phyloP scores from a whole-genome alignment of 2,113 vertebrate genomes.

The Melanotaenia duboulayi region DNA sequence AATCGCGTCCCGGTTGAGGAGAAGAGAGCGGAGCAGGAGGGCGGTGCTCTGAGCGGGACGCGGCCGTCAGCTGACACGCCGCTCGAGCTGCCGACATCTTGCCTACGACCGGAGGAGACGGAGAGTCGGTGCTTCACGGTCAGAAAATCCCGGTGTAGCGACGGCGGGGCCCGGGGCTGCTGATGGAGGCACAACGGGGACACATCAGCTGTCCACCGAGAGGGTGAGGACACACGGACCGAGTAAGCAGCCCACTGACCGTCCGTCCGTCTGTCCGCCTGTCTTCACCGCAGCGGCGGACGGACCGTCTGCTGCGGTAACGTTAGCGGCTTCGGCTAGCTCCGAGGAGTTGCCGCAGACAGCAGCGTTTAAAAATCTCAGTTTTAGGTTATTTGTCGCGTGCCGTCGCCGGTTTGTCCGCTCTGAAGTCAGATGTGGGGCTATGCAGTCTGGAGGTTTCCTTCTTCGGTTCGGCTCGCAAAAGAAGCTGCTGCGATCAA shows the following conservation, averaged over 20 bases:
- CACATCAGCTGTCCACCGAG: neutral
- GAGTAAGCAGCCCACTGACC: neutral
- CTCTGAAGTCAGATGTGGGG: too few relatives aligned
- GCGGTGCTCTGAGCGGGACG: conserved; percentile 25
- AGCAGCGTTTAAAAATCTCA: neutral
- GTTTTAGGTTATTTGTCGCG: neutral
- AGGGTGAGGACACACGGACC: neutral
- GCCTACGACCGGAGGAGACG: conserved; percentile 32
- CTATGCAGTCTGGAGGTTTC: fast-evolving
- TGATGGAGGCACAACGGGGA: neutral
- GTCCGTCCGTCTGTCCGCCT: neutral
- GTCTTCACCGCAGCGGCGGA: conserved; percentile 42
- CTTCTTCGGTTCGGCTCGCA: neutral
- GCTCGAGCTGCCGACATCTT: conserved; percentile 63
- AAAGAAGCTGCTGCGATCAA: neutral
- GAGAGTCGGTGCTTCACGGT: conserved; percentile 18
- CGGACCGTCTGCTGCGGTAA: conserved; percentile 5
- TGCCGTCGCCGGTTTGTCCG: neutral
- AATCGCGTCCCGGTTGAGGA: neutral
- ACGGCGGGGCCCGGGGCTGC: too few relatives aligned
- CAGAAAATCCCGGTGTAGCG: neutral
- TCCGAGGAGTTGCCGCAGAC: neutral
- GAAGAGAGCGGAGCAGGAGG: neutral
- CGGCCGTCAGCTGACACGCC: conserved; percentile 53
- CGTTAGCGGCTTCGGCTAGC: conserved; percentile 18